These are phyloP conservation scores for Hypocryptadius cinnamomeus DNA, from an alignment of 2,113 vertebrate species.

Conservation along the genomic window DNA sequence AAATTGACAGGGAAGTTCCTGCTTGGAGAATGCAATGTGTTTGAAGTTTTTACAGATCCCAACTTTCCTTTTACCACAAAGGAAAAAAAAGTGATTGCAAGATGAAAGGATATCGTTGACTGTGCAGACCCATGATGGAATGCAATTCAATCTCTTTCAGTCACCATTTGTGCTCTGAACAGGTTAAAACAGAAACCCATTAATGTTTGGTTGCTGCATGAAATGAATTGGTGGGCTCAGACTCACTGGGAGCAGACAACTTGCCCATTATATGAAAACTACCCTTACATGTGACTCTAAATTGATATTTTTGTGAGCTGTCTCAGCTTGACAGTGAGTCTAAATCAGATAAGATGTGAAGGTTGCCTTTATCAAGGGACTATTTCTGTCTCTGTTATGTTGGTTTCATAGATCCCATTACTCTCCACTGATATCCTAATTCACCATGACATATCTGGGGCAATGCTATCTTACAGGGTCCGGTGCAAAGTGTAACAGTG, in stretches of 20 bases:
- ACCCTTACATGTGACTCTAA: not conserved
- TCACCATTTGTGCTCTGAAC: not conserved
- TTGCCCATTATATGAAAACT: not conserved
- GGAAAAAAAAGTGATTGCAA: not conserved
- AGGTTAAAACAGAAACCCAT: not conserved
- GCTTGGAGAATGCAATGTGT: not conserved
- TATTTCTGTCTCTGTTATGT: not conserved
- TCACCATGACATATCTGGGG: not conserved
- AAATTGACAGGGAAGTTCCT: conserved; percentile 24
- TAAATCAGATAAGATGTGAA: not conserved
- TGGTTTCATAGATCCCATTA: not conserved
- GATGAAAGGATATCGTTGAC: not conserved
- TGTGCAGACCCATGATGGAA: not conserved
- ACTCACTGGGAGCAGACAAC: not conserved
- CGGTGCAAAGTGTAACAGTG: not conserved
- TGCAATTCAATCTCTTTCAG: not conserved
- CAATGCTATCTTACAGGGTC: not conserved
- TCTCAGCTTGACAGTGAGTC: not conserved
- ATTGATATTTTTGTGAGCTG: not conserved
- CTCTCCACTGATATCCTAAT: not conserved
- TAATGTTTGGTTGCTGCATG: not conserved
- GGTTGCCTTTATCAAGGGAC: not conserved
- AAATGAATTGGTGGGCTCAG: not conserved
- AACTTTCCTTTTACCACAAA: not conserved
- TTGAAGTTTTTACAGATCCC: not conserved